phyloP scores from a whole-genome alignment of 1,140 invertebrate genomes.

The Drosophila serrata region DNA sequence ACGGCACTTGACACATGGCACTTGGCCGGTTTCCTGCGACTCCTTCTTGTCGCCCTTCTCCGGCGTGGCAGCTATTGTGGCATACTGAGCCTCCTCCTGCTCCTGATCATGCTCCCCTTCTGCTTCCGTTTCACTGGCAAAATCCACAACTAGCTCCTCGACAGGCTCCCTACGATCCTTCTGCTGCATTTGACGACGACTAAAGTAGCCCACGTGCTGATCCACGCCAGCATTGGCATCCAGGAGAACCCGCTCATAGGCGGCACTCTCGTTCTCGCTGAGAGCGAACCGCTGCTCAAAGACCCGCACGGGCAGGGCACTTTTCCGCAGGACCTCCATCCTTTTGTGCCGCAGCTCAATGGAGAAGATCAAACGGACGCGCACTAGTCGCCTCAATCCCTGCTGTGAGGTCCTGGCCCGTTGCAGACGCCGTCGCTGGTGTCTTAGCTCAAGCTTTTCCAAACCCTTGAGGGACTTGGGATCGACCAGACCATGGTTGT shows the following conservation, averaged over 20 bases:
- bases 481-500: conserved; percentile 44
- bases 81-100: conserved; percentile 48
- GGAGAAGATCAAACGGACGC: conserved; percentile 79
- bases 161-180: background rate
- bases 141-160: conserved; percentile 64
- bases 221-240: conserved; percentile 72
- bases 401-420: conserved; percentile 55
- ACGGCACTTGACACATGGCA: conserved; percentile 81
- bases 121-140: conserved; percentile 67
- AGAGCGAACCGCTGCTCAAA: conserved; percentile 74
- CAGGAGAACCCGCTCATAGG: conserved; percentile 69
- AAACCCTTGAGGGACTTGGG: conserved; percentile 59
- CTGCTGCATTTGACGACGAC: conserved; percentile 38
- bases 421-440: conserved; percentile 69
- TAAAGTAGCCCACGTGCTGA: conserved; percentile 79
- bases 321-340: conserved; percentile 77
- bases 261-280: conserved; percentile 71
- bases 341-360: conserved; percentile 80
- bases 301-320: conserved; percentile 64
- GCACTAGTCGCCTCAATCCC: conserved; percentile 62
- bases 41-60: conserved; percentile 2
- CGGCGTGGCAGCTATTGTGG: conserved; percentile 47
- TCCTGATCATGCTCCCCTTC: conserved; percentile 9
- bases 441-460: conserved; percentile 74
- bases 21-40: conserved; percentile 25